These are phyloP conservation scores for Drosophila sulfurigaster DNA, from an alignment of 1,140 invertebrate genomes.

Conservation along the genomic window DNA sequence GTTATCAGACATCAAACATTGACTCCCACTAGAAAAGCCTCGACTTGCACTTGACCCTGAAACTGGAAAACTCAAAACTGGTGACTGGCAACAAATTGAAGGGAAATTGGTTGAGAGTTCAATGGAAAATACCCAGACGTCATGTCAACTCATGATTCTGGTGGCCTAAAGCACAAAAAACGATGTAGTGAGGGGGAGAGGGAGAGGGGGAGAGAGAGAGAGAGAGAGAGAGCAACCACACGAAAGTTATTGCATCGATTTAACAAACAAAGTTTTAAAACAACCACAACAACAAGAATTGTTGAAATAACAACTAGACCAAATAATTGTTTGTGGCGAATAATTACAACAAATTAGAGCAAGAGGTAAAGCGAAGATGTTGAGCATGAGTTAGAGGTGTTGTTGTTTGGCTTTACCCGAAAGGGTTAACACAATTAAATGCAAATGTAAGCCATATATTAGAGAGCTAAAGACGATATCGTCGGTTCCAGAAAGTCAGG, in stretches of 20 bases:
- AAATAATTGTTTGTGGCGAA: constrained; percentile 39
- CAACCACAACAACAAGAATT: constrained; percentile 27
- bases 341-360: constrained; percentile 47
- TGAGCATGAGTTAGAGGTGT: constrained; percentile 8
- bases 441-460: constrained; percentile 29
- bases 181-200: background rate
- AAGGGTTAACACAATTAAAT: constrained; percentile 54
- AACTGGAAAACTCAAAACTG: constrained; percentile 8
- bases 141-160: constrained; percentile 35
- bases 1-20: constrained; percentile 29
- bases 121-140: constrained; percentile 57
- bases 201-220: background rate
- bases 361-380: constrained; percentile 10
- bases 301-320: constrained; percentile 12
- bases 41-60: constrained; percentile 58
- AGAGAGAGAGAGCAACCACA: background rate
- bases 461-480: constrained; percentile 27
- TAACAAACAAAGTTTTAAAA: constrained; percentile 49
- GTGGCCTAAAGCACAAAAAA: background rate
- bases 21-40: constrained; percentile 27
- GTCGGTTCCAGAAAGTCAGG: background rate
- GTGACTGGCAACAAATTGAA: constrained; percentile 14
- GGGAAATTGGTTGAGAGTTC: constrained; percentile 15
- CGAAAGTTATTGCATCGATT: constrained; percentile 51
- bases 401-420: constrained; percentile 15